Evolutionary conservation across 2,113 vertebrate species (phyloP), one percentile per base, ranked within the genome.

Genomic region (Vulpes vulpes): DNA sequence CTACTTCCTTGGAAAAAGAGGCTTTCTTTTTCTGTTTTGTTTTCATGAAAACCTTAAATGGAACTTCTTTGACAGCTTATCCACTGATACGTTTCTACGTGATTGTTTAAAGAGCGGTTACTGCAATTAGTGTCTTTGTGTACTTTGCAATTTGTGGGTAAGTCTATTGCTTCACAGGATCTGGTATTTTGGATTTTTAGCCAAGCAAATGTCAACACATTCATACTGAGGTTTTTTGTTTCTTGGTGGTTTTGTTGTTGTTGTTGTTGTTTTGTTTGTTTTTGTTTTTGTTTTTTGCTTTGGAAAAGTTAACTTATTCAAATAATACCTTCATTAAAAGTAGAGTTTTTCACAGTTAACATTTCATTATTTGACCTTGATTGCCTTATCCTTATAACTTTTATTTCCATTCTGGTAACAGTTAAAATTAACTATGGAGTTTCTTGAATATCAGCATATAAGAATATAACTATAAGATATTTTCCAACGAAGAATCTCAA

Each of bases 121-220:
- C 64, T 64, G 88, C 84, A 97, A 96, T 98, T 97, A 98, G 81
- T 93, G 92, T 97, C 92, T 83, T 55, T 91, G 92, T 86, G 71
- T 67, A 51, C 51, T 94, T 94, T 65, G 85, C 57, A 97, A 94
- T 95, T 94, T 96, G 79, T 95, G 69, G 86, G 65, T 78, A 84
- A 95, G 69, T 67, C 71, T 95, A 30, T 97, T 97, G 73, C 96
- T 82, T 96, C 95, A 71, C 23, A 93, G 74, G 96, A 27, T 92
- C n/a, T 96, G 25, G 7, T 86, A 91, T 86, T 89, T 95, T 81
- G 32, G 11, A 90, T 55, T 94, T 93, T 92, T 80, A 89, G 87
- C 95, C 87, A 95, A 93, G 92, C 25, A 95, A 88, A 89, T 89
- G 90, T 97, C 94, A 96, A 91, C 87, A 91, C 55, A 94, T 92